A percentile compares a stretch with the other conserved stretches of the same genome.
These are phyloP conservation scores for Gallirallus australis DNA, from an alignment of 2,797 vertebrate species.

Conservation along the genomic window DNA sequence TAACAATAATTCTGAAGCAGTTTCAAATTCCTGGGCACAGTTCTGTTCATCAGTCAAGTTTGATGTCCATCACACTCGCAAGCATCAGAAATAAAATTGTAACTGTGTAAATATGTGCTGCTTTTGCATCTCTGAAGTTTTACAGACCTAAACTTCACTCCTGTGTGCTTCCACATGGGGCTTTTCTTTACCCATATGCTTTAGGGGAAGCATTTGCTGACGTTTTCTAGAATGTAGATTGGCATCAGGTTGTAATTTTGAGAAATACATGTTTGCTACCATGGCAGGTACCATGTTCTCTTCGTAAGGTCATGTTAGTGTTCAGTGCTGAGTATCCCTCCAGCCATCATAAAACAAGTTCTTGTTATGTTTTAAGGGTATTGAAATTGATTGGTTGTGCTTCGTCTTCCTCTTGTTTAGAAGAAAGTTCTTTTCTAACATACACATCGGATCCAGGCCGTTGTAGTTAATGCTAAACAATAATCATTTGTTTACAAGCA, in stretches of 20 bases:
- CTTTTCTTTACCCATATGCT: background rate
- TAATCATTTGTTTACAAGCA: background rate
- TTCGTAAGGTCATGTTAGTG: background rate
- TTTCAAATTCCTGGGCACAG: background rate
- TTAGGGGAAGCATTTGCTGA: background rate
- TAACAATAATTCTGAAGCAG: background rate
- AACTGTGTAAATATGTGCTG: background rate
- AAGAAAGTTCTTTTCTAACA: background rate
- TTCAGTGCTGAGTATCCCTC: background rate
- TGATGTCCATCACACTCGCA: background rate
- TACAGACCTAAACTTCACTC: background rate
- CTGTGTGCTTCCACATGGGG: background rate
- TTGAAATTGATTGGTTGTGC: background rate
- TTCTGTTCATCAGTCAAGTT: background rate
- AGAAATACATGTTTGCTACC: background rate
- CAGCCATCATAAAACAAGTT: background rate
- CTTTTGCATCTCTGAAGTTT: background rate
- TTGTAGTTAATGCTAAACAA: background rate
- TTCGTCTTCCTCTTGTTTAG: background rate
- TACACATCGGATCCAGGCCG: background rate
- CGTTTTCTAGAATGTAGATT: background rate
- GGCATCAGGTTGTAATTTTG: background rate
- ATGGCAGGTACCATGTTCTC: background rate
- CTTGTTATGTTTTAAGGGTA: background rate
- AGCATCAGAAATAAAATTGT: background rate